Evolutionary conservation across 2,888 invertebrate species (phyloP), one percentile per base, ranked within the genome.

Genomic region (Lymantria dispar): DNA sequence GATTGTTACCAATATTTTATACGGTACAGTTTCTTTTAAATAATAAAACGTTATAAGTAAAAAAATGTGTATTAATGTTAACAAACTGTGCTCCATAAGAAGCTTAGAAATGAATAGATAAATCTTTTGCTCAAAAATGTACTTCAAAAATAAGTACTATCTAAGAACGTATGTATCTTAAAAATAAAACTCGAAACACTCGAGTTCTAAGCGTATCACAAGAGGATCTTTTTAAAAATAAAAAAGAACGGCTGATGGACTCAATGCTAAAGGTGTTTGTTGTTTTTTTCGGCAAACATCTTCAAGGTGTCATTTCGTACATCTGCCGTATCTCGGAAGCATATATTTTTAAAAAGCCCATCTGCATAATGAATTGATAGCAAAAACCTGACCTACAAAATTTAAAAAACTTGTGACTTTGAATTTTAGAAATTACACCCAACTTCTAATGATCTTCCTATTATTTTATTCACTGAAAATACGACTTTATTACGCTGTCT

Each of bases 331-430:
- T 73, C 77, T 85, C 77, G 78, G 77, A 82, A 81, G 75, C 74
- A 60, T 79, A 22, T 78, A 29, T 29, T 85, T 86, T 84, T 76
- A 80, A 81, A 78, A 76, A 63, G 67, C 74, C 76, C 90, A 91
- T 91, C 89, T 91, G 89, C 90, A 91, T 91, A 89, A 79, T 80
- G 81, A 81, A 86, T 82, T 83, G 76, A 83, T 86, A 84, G 84
- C 85, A 90, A 91, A 91, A 91, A 91, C 68, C 80, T 89, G 88
- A 91, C 91, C 91, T 87, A 88, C 79, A 83, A 85, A 85, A 76
- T 64, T 81, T 75, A 74, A 78, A 78, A 84, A 81, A 47, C 47
- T 50, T 52, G 46, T 54, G 54, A 51, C 65, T 64, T 68, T 60
- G 52, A 62, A 51, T 57, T 52, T 64, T 65, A 63, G 51, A 59